Base-by-base conservation (phyloP, 2,797 vertebrate genomes). In the Natrix natrix region DNA sequence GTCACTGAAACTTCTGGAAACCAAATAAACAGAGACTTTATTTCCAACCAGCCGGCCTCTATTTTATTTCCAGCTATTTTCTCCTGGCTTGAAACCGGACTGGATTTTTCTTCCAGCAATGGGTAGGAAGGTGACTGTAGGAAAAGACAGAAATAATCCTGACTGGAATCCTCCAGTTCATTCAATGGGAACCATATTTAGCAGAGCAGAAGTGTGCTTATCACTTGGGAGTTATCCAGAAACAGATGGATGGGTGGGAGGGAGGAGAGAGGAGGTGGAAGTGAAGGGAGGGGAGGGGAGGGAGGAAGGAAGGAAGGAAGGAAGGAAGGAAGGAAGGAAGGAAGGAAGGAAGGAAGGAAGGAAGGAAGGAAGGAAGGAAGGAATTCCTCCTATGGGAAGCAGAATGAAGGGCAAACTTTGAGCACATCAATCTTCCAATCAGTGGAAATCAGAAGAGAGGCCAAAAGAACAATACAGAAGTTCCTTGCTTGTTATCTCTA, bases 291-390 rank as follows among this genome's bases (percentile, higher is more conserved):
- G 24, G 1, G 10, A 22, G 8, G 1, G 5, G 60, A 3, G 1
- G 1, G 26, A 43, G 60, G 10, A 0, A 2, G 10, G 24, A 0
- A 11, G 60, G 3, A 4, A 11, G 60, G 10, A 11, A 11, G 24
- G 24, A 4, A 10, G 59, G 20, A 22, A 22, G 20, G 7, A 17
- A 5, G 56, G 12, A 56, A 13, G 59, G 24, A 56, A 61, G 59
- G 59, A 24, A 61, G 60, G 60, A 26, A 61, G 60, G 60, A 12
- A 63, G 61, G 61, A 5, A 63, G 61, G 11, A 2, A 66, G 11
- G 63, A 5, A 66, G 63, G 63, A 5, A 66, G 26, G 1, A 14
- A 13, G 63, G 28, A 66, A 66, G 63, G 28, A 66, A 66, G 26
- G 1, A 14, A 13, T 63, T 63, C 26, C 60, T 61, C 3, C 28